phyloP scores from a whole-genome alignment of 2,113 vertebrate genomes.

The Spea bombifrons region DNA sequence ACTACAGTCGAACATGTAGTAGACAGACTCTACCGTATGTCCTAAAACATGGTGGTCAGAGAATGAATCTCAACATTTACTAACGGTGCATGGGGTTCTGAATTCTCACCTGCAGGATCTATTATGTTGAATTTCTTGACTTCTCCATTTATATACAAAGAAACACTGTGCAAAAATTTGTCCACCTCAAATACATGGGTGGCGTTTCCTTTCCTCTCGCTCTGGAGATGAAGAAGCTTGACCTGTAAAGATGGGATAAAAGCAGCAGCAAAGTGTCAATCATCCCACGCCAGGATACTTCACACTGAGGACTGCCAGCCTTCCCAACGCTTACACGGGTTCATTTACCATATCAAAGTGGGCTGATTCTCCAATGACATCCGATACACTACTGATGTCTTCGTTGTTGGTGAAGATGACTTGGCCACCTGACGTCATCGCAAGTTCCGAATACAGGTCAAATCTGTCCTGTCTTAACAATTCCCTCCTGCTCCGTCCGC shows the following conservation, averaged over 20 bases:
- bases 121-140: constrained; percentile 63
- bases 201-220: constrained; percentile 27
- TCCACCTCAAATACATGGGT: constrained; percentile 70
- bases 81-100: neutral
- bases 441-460: constrained; percentile 71
- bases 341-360: constrained; percentile 55
- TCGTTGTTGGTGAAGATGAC: constrained; percentile 77
- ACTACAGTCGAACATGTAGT: neutral
- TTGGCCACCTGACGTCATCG: constrained; percentile 75
- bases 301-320: neutral
- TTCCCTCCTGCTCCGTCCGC: constrained; percentile 59
- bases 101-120: constrained; percentile 66
- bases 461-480: constrained; percentile 70
- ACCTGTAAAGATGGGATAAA: constrained; percentile 60
- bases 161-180: constrained; percentile 62
- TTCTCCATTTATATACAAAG: constrained; percentile 66
- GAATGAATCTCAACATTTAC: too few relatives aligned
- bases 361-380: constrained; percentile 72
- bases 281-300: neutral
- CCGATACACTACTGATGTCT: constrained; percentile 71
- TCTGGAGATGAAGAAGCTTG: constrained; percentile 69
- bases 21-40: too few relatives aligned
- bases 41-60: too few relatives aligned
- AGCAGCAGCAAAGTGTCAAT: neutral
- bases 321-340: neutral